A percentile compares a stretch with the other conserved stretches of the same genome.
Evolutionary conservation across 2,888 invertebrate genomes (phyloP).

Genomic region (Pammene fasciana): DNA sequence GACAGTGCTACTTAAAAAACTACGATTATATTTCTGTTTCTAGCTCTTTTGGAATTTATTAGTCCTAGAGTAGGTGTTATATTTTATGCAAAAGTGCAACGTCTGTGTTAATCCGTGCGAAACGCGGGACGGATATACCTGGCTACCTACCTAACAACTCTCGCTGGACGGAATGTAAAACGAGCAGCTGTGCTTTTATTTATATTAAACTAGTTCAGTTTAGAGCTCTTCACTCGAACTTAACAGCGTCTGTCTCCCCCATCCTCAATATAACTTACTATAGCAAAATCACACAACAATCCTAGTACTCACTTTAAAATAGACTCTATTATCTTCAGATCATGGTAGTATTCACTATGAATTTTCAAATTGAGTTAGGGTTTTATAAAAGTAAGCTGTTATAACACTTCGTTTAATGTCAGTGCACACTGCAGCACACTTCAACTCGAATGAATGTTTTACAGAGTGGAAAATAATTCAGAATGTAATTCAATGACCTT

Average conservation of each 20-base stretch:
- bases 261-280: background rate
- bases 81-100: too few relatives aligned
- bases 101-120: background rate
- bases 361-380: background rate
- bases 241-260: constrained; percentile 24
- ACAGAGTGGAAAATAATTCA: constrained; percentile 20
- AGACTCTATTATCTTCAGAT: background rate
- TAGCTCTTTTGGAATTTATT: too few relatives aligned
- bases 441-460: constrained; percentile 19
- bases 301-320: background rate
- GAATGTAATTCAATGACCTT: constrained; percentile 24
- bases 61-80: too few relatives aligned
- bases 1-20: too few relatives aligned
- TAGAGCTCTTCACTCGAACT: constrained; percentile 28
- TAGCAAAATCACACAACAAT: background rate
- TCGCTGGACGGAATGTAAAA: constrained; percentile 13
- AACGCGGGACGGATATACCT: background rate
- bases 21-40: too few relatives aligned
- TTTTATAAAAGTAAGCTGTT: constrained; percentile 19
- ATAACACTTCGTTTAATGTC: constrained; percentile 29
- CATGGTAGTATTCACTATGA: background rate
- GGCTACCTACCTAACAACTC: background rate
- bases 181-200: constrained; percentile 27
- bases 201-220: constrained; percentile 25
- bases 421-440: constrained; percentile 22